A percentile compares a stretch with the other conserved stretches of the same genome.
Conservation (phyloP, 2,113 vertebrate species). For the Scomber japonicus region DNA sequence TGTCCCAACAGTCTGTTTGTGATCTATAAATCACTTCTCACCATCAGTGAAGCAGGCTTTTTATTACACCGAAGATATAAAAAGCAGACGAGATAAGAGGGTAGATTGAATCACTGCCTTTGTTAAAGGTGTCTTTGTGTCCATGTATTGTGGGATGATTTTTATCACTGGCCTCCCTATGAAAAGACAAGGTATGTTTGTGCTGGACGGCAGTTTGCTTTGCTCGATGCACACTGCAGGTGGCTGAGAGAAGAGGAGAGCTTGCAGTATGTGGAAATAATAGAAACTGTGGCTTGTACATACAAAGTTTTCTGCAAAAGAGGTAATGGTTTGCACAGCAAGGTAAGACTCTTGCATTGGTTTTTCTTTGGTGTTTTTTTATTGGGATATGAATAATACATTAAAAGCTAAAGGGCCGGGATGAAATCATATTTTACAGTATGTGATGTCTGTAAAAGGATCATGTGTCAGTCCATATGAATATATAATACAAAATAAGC, state of each 20-base stretch:
- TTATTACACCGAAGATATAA: constrained; percentile 50
- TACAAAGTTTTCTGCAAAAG: neutral
- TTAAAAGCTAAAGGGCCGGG: neutral
- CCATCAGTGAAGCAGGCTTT: constrained; percentile 37
- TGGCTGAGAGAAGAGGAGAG: constrained; percentile 48
- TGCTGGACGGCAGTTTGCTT: constrained; percentile 62
- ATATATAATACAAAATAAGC: constrained; percentile 5
- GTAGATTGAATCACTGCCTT: constrained; percentile 75
- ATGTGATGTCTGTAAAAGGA: neutral
- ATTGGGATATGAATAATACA: neutral
- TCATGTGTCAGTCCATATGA: neutral
- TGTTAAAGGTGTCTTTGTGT: constrained; percentile 79
- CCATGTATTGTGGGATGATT: constrained; percentile 71
- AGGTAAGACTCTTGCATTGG: constrained; percentile 68
- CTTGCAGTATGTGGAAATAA: constrained; percentile 45
- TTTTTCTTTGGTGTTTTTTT: constrained; percentile 3
- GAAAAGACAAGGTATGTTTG: constrained; percentile 79
- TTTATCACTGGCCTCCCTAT: constrained; percentile 74
- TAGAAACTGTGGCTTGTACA: constrained; percentile 30
- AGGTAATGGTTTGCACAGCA: neutral
- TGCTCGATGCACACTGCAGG: constrained; percentile 62
- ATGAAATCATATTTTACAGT: neutral
- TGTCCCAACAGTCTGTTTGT: constrained; percentile 46
- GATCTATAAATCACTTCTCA: constrained; percentile 44
- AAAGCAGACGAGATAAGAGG: constrained; percentile 65